A percentile compares a stretch with the other conserved stretches of the same genome.
phyloP scores from a whole-genome alignment of 2,113 vertebrate species.

The Cichladusa arquata region DNA sequence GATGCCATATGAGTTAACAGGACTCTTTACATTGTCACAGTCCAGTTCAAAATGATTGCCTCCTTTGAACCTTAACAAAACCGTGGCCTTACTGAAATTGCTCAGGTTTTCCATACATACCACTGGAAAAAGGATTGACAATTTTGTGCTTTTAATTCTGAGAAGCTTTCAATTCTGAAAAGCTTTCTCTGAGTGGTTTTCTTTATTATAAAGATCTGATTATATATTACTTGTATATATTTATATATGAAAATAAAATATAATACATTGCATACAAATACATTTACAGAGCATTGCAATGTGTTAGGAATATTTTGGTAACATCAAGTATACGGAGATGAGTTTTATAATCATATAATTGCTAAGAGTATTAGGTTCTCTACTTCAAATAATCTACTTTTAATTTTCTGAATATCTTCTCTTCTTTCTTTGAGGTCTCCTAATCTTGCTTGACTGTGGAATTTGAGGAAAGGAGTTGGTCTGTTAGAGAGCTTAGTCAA shows the following conservation, averaged over 20 bases:
- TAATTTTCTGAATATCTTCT: constrained; percentile 24
- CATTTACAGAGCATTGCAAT: background rate
- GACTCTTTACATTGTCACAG: background rate
- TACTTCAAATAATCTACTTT: background rate
- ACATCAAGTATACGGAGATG: background rate
- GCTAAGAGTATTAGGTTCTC: background rate
- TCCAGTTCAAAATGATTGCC: background rate
- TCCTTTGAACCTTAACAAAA: constrained; percentile 14
- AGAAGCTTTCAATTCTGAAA: background rate
- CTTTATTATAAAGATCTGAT: background rate
- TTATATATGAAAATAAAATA: background rate
- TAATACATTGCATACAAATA: background rate
- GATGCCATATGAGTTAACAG: background rate
- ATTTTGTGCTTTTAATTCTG: background rate
- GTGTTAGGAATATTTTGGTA: background rate
- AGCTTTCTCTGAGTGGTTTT: background rate
- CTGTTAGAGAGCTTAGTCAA: background rate
- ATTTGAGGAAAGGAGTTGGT: background rate
- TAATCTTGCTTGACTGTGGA: background rate
- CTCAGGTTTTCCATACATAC: background rate
- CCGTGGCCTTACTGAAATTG: background rate
- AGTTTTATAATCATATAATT: background rate
- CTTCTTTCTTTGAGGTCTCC: constrained; percentile 9
- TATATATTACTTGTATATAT: background rate
- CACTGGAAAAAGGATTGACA: background rate